Conservation (phyloP, 1,140 invertebrate genomes). For the Leptinotarsa defecta region DNA sequence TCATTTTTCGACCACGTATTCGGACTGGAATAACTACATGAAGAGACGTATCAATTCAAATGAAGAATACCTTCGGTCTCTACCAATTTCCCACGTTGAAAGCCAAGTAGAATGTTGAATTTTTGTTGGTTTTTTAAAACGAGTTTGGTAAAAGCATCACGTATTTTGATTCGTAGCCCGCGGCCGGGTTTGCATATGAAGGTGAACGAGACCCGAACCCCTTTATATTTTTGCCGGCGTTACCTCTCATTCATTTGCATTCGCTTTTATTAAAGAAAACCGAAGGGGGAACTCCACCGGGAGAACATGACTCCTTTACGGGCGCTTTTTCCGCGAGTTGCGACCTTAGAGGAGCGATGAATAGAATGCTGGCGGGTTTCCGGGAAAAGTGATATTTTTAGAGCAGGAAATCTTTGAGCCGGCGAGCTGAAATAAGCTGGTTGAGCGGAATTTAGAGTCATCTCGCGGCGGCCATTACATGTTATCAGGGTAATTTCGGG, state of each 20-base stretch:
- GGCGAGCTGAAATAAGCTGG: neutral
- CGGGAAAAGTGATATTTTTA: constrained; percentile 1
- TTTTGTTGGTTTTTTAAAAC: neutral
- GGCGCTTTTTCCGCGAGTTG: neutral
- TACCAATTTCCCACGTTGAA: neutral
- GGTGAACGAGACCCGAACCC: constrained; percentile 7
- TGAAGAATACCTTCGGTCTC: neutral
- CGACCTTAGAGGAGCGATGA: neutral
- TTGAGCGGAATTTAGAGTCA: constrained; percentile 38
- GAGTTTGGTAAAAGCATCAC: constrained; percentile 21
- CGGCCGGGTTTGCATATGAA: constrained; percentile 1
- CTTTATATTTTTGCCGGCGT: neutral
- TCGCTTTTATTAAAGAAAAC: constrained; percentile 16
- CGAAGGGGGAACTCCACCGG: constrained; percentile 11
- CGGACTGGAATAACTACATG: neutral
- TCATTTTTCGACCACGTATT: neutral
- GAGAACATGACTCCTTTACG: constrained; percentile 1
- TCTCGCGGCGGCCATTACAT: constrained; percentile 39
- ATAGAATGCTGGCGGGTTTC: neutral
- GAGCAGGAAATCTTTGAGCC: neutral
- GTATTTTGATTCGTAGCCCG: constrained; percentile 15
- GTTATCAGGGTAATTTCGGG: constrained; percentile 40
- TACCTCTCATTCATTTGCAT: constrained; percentile 25
- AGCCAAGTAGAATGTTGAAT: neutral
- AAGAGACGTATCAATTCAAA: neutral